Evolutionary conservation across 64 coral and sea anemone genomes (phyloP).

Genomic region (Pocillopora verrucosa): DNA sequence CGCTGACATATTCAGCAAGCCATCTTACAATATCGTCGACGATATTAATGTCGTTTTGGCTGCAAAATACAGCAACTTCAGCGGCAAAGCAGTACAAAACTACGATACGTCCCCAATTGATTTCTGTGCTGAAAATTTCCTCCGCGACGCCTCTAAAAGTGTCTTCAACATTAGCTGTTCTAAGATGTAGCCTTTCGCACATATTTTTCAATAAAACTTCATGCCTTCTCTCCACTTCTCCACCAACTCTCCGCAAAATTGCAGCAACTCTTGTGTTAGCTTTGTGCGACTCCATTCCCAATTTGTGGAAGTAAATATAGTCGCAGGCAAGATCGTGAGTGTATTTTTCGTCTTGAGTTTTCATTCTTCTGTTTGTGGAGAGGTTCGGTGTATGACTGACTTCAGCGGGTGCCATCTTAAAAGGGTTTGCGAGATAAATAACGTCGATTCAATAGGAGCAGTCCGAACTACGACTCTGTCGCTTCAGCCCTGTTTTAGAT

Average conservation of each 20-base stretch:
- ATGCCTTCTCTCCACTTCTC: slow-evolving; percentile 75
- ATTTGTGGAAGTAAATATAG: slow-evolving; percentile 59
- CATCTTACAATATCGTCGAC: slow-evolving; percentile 58
- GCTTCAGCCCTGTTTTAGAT: neutral
- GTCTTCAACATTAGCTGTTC: slow-evolving; percentile 33
- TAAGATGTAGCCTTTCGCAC: slow-evolving; percentile 70
- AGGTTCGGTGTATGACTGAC: neutral
- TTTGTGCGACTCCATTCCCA: slow-evolving; percentile 37
- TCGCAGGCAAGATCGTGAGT: slow-evolving; percentile 62
- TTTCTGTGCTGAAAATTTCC: slow-evolving; percentile 67
- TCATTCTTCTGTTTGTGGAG: slow-evolving; percentile 39
- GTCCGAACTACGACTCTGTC: neutral
- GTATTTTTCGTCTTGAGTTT: slow-evolving; percentile 55
- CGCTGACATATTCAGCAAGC: slow-evolving; percentile 72
- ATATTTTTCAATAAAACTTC: slow-evolving; percentile 83
- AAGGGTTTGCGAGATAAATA: neutral
- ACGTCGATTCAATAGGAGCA: neutral
- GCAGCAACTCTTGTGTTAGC: slow-evolving; percentile 37
- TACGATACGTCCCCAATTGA: slow-evolving; percentile 89
- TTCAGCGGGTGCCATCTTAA: slow-evolving; percentile 59
- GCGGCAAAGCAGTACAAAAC: slow-evolving; percentile 71
- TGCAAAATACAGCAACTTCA: slow-evolving; percentile 60
- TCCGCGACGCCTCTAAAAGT: slow-evolving; percentile 79
- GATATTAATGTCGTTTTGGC: slow-evolving; percentile 50
- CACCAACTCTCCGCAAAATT: slow-evolving; percentile 52